phyloP scores from a whole-genome alignment of 1,140 invertebrate species.

The Periplaneta americana region DNA sequence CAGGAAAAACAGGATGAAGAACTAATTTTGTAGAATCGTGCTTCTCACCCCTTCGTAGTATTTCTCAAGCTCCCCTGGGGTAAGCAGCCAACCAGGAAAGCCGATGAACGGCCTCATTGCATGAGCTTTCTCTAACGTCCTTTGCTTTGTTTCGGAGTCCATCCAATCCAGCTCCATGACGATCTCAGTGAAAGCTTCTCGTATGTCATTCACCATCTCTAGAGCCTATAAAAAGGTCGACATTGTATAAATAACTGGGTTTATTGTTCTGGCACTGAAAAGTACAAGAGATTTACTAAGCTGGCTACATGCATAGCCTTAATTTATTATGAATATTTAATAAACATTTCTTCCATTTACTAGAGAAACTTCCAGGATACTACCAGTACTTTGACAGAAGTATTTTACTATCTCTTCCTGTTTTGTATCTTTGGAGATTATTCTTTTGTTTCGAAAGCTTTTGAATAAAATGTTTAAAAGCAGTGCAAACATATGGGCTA shows the following conservation, averaged over 20 bases:
- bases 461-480: too few relatives aligned
- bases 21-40: not conserved
- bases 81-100: conserved; percentile 63
- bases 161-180: conserved; percentile 70
- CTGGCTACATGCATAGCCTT: too few relatives aligned
- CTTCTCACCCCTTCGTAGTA: conserved; percentile 50
- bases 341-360: too few relatives aligned
- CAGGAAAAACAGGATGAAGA: not conserved
- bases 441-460: too few relatives aligned
- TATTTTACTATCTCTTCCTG: too few relatives aligned
- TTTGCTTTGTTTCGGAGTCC: conserved; percentile 59
- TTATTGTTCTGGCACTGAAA: too few relatives aligned
- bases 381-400: too few relatives aligned
- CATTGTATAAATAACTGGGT: not conserved
- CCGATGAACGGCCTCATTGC: conserved; percentile 65
- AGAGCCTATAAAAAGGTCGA: conserved; percentile 49
- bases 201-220: conserved; percentile 70
- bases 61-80: conserved; percentile 37
- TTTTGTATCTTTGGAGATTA: too few relatives aligned
- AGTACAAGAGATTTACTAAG: too few relatives aligned
- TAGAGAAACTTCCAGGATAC: too few relatives aligned
- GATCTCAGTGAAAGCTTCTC: conserved; percentile 62
- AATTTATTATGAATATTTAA: too few relatives aligned
- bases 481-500: too few relatives aligned
- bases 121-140: conserved; percentile 54